Percentiles rank a stretch among this genome's conserved stretches.
phyloP scores from a whole-genome alignment of 1,140 invertebrate genomes.

The Procambarus virginalis region DNA sequence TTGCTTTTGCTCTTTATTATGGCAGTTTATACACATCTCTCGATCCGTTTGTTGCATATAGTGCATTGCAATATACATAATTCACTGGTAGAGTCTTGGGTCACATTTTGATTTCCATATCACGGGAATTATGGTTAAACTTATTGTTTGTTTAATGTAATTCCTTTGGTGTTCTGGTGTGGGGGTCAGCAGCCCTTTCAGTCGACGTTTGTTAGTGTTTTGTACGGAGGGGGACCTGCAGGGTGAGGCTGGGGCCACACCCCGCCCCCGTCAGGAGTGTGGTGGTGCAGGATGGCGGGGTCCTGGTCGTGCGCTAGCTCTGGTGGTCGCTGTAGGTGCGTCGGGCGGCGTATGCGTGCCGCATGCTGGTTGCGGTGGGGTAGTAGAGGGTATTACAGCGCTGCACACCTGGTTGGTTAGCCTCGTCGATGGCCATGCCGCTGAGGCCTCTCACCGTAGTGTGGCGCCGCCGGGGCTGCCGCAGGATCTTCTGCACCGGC shows the following conservation, averaged over 20 bases:
- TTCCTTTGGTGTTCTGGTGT: background rate
- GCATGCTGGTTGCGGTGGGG: slow-evolving; percentile 35
- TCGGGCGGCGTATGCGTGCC: slow-evolving; percentile 26
- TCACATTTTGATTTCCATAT: no score
- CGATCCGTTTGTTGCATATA: no score
- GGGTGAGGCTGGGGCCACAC: background rate
- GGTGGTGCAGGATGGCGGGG: background rate
- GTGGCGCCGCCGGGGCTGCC: slow-evolving; percentile 45
- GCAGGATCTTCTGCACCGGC: slow-evolving; percentile 55
- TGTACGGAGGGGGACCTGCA: background rate
- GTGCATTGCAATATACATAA: background rate
- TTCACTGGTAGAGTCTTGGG: no score
- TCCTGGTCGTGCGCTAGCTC: background rate
- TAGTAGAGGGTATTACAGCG: slow-evolving; percentile 51
- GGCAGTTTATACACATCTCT: no score
- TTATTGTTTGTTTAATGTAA: no score
- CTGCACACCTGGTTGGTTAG: slow-evolving; percentile 26
- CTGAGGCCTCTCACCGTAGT: slow-evolving; percentile 52
- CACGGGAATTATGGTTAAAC: no score
- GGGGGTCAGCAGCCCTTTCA: background rate
- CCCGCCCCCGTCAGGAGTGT: background rate
- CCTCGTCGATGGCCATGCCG: slow-evolving; percentile 53
- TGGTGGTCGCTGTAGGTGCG: slow-evolving; percentile 47
- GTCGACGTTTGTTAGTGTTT: background rate
- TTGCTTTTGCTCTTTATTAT: no score